These are phyloP conservation scores for Acanthosepion pharaonis DNA, from an alignment of 2,888 invertebrate species.

Conservation along the genomic window DNA sequence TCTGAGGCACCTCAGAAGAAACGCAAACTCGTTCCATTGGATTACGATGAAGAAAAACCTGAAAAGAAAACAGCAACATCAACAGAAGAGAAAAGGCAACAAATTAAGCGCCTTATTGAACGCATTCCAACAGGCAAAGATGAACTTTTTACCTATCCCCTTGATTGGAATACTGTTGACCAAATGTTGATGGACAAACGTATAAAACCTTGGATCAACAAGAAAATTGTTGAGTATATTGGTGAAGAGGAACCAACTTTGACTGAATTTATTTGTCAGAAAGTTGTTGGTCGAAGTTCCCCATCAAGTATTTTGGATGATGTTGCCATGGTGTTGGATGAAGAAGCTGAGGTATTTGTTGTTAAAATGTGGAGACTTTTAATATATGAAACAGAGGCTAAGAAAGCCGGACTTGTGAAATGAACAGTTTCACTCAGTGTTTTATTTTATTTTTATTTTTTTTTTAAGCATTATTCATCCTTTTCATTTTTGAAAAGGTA, in stretches of 20 bases:
- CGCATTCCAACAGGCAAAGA: constrained; percentile 98
- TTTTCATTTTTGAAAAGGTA: constrained; percentile 33
- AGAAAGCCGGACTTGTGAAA: constrained; percentile 91
- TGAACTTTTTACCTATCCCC: constrained; percentile 93
- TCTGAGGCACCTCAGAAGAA: constrained; percentile 78
- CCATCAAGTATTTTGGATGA: constrained; percentile 97
- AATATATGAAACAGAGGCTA: constrained; percentile 99
- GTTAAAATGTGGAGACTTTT: constrained; percentile 99
- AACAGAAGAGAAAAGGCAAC: constrained; percentile 94
- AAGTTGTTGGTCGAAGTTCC: constrained; percentile 92
- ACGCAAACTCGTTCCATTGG: constrained; percentile 80
- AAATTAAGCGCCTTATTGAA: constrained; percentile 97
- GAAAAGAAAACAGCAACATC: constrained; percentile 67
- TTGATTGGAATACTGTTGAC: constrained; percentile 91
- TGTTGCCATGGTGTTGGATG: constrained; percentile 99
- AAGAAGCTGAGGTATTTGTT: constrained; percentile 99
- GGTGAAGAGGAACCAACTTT: constrained; percentile 98
- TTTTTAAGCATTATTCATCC: constrained; percentile 1
- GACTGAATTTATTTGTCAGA: constrained; percentile 99
- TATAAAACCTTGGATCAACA: constrained; percentile 99
- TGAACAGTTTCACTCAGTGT: constrained; percentile 50
- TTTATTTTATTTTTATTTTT: background rate
- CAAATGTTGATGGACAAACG: constrained; percentile 92
- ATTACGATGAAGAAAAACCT: constrained; percentile 66
- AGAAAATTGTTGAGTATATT: constrained; percentile 99